phyloP scores from a whole-genome alignment of 2,888 invertebrate species.

The Heliconius ismenius region DNA sequence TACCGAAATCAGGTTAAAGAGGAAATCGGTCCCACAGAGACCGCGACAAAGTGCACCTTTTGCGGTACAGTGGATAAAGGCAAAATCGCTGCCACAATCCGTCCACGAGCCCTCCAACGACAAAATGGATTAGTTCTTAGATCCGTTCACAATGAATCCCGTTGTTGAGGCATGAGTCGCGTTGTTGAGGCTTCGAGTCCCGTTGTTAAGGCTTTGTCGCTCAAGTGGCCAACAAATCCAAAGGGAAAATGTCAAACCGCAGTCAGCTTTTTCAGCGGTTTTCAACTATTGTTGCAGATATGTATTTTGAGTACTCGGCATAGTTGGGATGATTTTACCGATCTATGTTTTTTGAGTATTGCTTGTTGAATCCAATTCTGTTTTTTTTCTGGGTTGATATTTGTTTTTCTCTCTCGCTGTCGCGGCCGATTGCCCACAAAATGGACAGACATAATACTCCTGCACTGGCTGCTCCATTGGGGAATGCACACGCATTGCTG shows the following conservation, averaged over 20 bases:
- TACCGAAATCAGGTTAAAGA: slow-evolving; percentile 1
- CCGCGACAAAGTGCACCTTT: slow-evolving; percentile 14
- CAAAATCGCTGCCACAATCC: slow-evolving; percentile 13
- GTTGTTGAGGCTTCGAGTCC: not conserved
- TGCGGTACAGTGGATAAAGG: slow-evolving; percentile 5
- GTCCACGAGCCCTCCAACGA: slow-evolving; percentile 14
- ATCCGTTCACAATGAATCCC: slow-evolving; percentile 15
- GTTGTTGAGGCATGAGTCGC: not conserved
- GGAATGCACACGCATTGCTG: too few species aligned
- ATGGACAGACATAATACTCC: too few species aligned
- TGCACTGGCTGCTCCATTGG: too few species aligned
- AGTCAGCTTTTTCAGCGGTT: slow-evolving; percentile 15
- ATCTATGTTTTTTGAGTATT: not conserved
- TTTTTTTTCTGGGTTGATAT: too few species aligned
- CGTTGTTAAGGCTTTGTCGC: slow-evolving; percentile 2
- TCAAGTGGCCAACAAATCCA: slow-evolving; percentile 22
- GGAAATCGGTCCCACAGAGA: slow-evolving; percentile 6
- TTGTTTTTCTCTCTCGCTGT: too few species aligned
- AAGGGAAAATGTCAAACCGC: slow-evolving; percentile 22
- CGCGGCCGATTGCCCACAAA: too few species aligned
- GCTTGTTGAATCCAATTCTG: not conserved
- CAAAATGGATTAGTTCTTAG: slow-evolving; percentile 27
- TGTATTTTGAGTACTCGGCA: not conserved
- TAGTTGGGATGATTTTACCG: not conserved
- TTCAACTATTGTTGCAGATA: not conserved